Evolutionary conservation across 2,797 vertebrate genomes (phyloP), one percentile per base, ranked within the genome.

Genomic region (Microcaecilia unicolor): DNA sequence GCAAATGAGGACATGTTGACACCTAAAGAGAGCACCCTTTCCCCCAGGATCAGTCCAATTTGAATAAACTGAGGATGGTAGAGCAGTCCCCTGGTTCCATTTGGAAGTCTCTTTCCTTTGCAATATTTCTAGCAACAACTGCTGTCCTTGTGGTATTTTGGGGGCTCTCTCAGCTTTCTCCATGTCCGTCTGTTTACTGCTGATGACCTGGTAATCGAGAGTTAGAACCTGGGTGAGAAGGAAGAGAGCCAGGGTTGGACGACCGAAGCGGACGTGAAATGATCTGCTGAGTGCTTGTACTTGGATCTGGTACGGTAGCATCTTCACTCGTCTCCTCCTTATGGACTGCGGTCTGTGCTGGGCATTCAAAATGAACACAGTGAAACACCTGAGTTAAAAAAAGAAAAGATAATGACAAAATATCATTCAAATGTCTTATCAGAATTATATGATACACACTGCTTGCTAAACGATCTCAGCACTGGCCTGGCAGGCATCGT

Each of bases 321-420:
- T 89, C 87, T 3, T 91, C 87, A 14, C 57, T 71, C 40, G 58
- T 76, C 8, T 92, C 91, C 0, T 73, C 87, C 20, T 89, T 89
- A 44, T 85, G 86, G 1, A 52, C 59, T 52, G 80, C 67, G 33
- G 76, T 74, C 73, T 93, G 90, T 50, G 89, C 89, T 0, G 95
- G 95, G 59, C 94, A 97, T 63, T 99, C 94, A 21, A 99, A 98
- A 74, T 98, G 94, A 31, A 99, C 95, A 17, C 94, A 99, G 74
- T 99, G 95, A 72, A 99, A 99, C 30, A 99, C 94, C 94, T 99
- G 58, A 10, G 47, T 5, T n/a, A 47, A 37, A 50, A 56, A 53
- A 44, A 44, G 2, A 34, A 37, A 14, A 36, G 32, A 28, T 24
- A 49, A 55, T 30, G 20, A 27, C 25, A 42, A 33, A 44, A 40